These are phyloP conservation scores for Amphiduros pacificus DNA, from an alignment of 2,888 invertebrate species.

Conservation along the genomic window DNA sequence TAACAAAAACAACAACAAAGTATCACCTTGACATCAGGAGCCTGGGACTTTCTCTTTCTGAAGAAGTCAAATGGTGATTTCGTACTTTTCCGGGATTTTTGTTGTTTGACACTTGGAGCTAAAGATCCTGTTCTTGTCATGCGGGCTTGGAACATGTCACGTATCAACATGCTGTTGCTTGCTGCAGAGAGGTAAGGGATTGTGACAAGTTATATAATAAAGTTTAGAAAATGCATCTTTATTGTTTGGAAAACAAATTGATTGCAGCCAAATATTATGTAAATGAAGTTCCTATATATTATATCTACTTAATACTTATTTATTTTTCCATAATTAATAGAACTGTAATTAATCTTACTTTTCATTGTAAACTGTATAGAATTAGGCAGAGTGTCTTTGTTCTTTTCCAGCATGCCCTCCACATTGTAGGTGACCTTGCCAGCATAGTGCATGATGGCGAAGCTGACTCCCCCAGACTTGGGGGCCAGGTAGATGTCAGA, in stretches of 20 bases:
- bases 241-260: no score
- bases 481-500: slow-evolving; percentile 33
- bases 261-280: no score
- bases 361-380: slow-evolving; percentile 43
- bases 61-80: slow-evolving; percentile 42
- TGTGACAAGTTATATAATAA: slow-evolving; percentile 1
- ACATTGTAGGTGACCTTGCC: slow-evolving; percentile 43
- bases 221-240: no score
- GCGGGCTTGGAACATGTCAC: slow-evolving; percentile 45
- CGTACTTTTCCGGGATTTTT: slow-evolving; percentile 28
- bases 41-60: no score
- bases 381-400: slow-evolving; percentile 44
- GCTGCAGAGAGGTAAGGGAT: slow-evolving; percentile 31
- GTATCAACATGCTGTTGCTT: slow-evolving; percentile 40
- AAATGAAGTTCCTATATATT: background rate
- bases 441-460: slow-evolving; percentile 48
- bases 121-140: slow-evolving; percentile 43
- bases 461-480: slow-evolving; percentile 38
- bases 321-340: background rate
- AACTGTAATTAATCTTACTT: slow-evolving; percentile 20
- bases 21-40: no score
- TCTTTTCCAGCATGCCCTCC: slow-evolving; percentile 45
- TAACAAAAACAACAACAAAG: no score
- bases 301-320: background rate
- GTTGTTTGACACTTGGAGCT: slow-evolving; percentile 41